A percentile compares a stretch with the other conserved stretches of the same genome.
phyloP scores from a whole-genome alignment of 2,888 invertebrate species.

The Calliphora vomitoria region DNA sequence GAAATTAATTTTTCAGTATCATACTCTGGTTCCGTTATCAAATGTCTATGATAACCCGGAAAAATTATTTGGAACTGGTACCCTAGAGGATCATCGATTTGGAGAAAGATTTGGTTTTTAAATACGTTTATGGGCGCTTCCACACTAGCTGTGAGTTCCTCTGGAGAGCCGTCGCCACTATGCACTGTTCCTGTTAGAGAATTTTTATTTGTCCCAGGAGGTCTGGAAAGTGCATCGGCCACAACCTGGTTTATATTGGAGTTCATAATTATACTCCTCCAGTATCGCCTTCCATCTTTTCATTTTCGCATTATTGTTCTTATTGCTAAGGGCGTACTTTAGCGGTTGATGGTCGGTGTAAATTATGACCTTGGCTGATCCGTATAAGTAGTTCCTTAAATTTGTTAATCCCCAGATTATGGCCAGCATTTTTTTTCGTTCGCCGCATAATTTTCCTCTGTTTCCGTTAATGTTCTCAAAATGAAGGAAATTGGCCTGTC shows the following conservation, averaged over 20 bases:
- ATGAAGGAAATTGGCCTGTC: conserved; percentile 6
- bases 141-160: conserved; percentile 25
- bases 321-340: conserved; percentile 52
- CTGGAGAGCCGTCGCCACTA: conserved; percentile 31
- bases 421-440: conserved; percentile 62
- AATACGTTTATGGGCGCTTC: conserved; percentile 50
- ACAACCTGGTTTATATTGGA: conserved; percentile 41
- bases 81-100: background rate
- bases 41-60: conserved; percentile 58
- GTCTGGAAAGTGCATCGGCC: conserved; percentile 50
- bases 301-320: conserved; percentile 53
- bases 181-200: conserved; percentile 31
- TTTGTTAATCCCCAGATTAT: conserved; percentile 33
- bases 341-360: conserved; percentile 60
- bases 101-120: conserved; percentile 45
- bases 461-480: conserved; percentile 39
- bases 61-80: conserved; percentile 59
- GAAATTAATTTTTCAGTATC: conserved; percentile 35
- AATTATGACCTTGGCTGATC: conserved; percentile 38
- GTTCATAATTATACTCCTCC: conserved; percentile 57
- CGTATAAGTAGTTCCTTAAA: conserved; percentile 47
- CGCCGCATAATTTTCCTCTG: conserved; percentile 57
- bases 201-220: conserved; percentile 3
- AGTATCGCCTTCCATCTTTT: conserved; percentile 56
- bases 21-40: conserved; percentile 47